Evolutionary conservation across 2,888 invertebrate genomes (phyloP).

Genomic region (Ormyrus pomaceus): DNA sequence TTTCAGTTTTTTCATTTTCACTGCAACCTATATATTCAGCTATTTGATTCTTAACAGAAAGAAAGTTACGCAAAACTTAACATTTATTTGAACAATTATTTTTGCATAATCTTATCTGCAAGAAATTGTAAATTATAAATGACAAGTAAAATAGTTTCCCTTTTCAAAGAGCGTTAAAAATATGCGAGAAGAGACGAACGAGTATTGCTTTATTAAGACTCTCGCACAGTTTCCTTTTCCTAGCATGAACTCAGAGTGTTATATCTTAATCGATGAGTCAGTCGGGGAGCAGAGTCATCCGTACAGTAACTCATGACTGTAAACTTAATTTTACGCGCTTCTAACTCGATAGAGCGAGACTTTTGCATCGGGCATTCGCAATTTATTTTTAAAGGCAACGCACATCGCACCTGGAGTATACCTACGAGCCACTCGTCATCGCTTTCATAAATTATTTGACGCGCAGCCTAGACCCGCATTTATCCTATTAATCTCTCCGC

Average conservation of each 20-base stretch:
- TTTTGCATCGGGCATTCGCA: background rate
- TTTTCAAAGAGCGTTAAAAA: no score
- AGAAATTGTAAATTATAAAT: no score
- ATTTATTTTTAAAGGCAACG: background rate
- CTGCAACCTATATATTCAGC: no score
- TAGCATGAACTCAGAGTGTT: background rate
- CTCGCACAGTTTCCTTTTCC: no score
- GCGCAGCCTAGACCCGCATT: conserved; percentile 1
- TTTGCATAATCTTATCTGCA: no score
- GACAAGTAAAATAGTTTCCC: no score
- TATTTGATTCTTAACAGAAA: no score
- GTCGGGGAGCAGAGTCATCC: background rate
- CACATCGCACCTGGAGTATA: background rate
- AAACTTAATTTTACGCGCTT: conserved; percentile 3
- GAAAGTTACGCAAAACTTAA: no score
- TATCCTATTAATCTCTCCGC: background rate
- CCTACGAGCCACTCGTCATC: no score
- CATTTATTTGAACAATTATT: no score
- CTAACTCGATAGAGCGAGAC: background rate
- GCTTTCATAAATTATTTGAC: background rate
- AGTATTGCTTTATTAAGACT: no score
- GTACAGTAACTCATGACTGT: conserved; percentile 14
- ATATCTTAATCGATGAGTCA: conserved; percentile 34
- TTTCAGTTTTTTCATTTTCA: background rate
- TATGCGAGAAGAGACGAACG: background rate